phyloP scores from a whole-genome alignment of 2,797 vertebrate species.

The Myotis vivesi region DNA sequence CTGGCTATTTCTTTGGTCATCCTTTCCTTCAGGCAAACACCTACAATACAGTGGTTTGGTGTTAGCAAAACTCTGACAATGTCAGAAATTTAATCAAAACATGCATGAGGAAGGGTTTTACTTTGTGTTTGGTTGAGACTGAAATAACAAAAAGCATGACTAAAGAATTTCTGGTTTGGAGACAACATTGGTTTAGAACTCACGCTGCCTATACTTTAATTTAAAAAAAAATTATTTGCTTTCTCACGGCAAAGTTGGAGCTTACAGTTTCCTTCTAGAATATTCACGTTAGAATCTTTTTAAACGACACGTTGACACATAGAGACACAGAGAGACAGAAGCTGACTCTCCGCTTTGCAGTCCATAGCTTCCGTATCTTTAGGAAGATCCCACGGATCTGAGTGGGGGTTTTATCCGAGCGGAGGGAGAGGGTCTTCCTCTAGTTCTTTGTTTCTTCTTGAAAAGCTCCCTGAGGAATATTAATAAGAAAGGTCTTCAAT shows the following conservation, averaged over 20 bases:
- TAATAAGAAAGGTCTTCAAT: slow-evolving; percentile 33
- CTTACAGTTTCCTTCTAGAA: not conserved
- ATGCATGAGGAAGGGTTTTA: not conserved
- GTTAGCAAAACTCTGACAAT: not conserved
- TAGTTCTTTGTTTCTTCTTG: slow-evolving; percentile 11
- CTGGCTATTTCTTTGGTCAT: not conserved
- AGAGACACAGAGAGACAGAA: not conserved
- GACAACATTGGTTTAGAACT: not conserved
- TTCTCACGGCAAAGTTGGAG: not conserved
- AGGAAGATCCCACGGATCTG: not conserved
- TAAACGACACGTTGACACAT: not conserved
- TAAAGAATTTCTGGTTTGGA: not conserved
- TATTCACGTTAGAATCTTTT: not conserved
- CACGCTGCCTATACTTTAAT: not conserved
- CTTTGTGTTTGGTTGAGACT: not conserved
- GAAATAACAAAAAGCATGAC: not conserved
- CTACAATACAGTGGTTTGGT: not conserved
- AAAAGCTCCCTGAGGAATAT: not conserved
- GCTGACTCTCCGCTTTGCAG: not conserved
- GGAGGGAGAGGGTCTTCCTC: not conserved
- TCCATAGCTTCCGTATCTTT: not conserved
- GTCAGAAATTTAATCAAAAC: not conserved
- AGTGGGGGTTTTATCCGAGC: not conserved
- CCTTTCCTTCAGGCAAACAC: not conserved
- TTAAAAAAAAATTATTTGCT: not conserved